Evolutionary conservation across 2,888 invertebrate genomes (phyloP), one percentile per base, ranked within the genome.

Genomic region (Gari tellinella): DNA sequence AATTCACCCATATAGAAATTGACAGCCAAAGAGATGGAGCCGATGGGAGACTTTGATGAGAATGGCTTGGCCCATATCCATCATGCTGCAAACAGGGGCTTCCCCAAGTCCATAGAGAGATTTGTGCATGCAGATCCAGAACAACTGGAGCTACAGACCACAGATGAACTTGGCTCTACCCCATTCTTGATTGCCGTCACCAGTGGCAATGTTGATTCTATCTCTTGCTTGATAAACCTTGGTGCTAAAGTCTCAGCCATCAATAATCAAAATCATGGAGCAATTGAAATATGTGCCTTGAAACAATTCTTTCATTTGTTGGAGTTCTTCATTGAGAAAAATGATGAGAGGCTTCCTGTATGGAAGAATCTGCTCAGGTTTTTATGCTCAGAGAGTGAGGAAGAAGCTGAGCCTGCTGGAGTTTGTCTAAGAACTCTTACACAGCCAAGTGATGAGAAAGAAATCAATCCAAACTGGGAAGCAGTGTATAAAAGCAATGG

Each of bases 41-140:
- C 74, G 10, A 57, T 58, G 38, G 81, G 78, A 41, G 90, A 91
- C 26, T 81, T 85, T 41, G 91, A 91, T 77, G 89, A 90, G 58
- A 84, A 84, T 51, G 92, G 91, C 14, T 91, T 91, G 91, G 89
- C 86, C 31, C 90, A 90, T 67, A 88, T 92, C 63, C 92, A 92
- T 76, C 88, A 88, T 57, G 91, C 91, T 31, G 90, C 91, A 40
- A 88, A 84, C 67, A 73, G 88, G 4, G 91, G 91, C n/a, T 91
- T 88, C 72, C 79, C 89, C 19, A 89, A 89, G 73, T 90, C 91
- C 19, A 76, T 92, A n/a, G 90, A 90, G 53, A 79, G 87, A 51
- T 91, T 91, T 73, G 86, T 90, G 19, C 85, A 84, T 53, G 88
- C 88, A 8, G 88, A 88, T 73, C 84, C 80, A 0, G 87, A 83